phyloP scores from a whole-genome alignment of 2,888 invertebrate species.

The Nephrotoma flavescens region DNA sequence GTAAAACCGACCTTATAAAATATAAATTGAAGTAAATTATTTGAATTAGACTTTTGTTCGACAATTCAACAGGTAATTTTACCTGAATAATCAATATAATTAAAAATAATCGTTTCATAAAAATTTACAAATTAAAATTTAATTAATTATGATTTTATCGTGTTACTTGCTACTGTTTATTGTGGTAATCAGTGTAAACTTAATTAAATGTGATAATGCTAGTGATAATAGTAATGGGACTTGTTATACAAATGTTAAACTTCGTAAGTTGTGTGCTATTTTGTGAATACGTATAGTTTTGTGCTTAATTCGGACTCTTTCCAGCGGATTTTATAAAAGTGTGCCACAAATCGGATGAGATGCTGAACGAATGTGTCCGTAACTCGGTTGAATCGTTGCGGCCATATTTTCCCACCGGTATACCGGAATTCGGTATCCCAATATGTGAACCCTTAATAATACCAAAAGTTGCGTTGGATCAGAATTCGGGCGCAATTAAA shows the following conservation, averaged over 20 bases:
- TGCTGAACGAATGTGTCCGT: constrained; percentile 45
- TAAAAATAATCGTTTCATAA: not conserved
- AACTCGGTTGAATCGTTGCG: constrained; percentile 42
- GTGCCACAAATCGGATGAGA: constrained; percentile 47
- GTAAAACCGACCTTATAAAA: not conserved
- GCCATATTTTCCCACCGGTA: constrained; percentile 43
- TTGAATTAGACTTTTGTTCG: not conserved
- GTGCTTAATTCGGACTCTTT: constrained; percentile 14
- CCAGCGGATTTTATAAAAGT: constrained; percentile 51
- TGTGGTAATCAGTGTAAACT: not conserved
- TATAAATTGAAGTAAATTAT: not conserved
- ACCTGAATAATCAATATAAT: no score
- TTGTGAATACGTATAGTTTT: constrained; percentile 4
- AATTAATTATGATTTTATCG: not conserved
- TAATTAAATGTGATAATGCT: not conserved
- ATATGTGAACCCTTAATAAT: constrained; percentile 53
- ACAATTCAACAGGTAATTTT: not conserved
- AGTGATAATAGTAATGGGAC: not conserved
- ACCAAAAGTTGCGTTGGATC: constrained; percentile 50
- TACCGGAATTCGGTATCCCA: constrained; percentile 53
- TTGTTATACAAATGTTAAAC: not conserved
- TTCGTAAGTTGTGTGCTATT: not conserved
- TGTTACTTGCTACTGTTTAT: not conserved
- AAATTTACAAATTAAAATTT: not conserved
- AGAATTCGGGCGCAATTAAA: constrained; percentile 51